Conservation (phyloP, 2,888 invertebrate genomes). For the Drosophila neotestacea region DNA sequence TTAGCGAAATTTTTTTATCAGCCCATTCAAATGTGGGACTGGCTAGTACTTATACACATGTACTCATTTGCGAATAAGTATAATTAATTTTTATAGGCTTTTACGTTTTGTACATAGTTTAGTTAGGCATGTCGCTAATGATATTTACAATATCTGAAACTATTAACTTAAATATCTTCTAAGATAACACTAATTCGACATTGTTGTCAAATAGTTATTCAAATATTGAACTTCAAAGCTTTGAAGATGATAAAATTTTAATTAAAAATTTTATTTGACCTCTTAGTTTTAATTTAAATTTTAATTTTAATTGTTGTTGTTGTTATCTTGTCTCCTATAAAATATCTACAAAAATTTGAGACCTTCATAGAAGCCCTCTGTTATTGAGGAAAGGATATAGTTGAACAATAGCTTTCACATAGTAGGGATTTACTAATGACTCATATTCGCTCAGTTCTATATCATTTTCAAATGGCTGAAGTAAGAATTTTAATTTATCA, state of each 20-base stretch:
- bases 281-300: no score
- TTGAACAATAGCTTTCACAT: slow-evolving; percentile 71
- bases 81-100: neutral
- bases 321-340: no score
- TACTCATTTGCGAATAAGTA: neutral
- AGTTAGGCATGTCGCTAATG: neutral
- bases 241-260: no score
- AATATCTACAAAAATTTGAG: no score
- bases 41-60: neutral
- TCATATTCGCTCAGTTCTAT: slow-evolving; percentile 69
- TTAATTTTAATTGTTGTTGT: no score
- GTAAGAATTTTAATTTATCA: slow-evolving; percentile 50
- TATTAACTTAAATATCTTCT: neutral
- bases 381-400: slow-evolving; percentile 78
- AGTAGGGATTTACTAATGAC: slow-evolving; percentile 67
- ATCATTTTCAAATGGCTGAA: slow-evolving; percentile 75
- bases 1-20: slow-evolving; percentile 25
- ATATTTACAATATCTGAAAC: neutral
- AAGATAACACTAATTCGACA: neutral
- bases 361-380: slow-evolving; percentile 63
- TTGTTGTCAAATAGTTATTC: neutral
- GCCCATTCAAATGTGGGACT: neutral
- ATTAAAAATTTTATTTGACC: no score
- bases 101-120: neutral
- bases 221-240: no score